Evolutionary conservation across 2,113 vertebrate genomes (phyloP).

Genomic region (Tympanuchus pallidicinctus): DNA sequence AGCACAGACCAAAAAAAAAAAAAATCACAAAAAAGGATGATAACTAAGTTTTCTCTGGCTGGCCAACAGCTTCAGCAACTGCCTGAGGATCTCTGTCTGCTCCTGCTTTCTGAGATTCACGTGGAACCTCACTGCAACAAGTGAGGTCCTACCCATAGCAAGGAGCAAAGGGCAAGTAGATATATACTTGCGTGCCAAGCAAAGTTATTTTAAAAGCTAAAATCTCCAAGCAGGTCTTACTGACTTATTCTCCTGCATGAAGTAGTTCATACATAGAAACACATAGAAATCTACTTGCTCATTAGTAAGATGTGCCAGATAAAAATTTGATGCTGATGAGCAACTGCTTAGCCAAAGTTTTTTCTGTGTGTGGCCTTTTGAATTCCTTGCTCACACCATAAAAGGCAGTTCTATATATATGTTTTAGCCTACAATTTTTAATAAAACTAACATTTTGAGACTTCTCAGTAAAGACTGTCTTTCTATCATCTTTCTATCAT

Average conservation of each 20-base stretch:
- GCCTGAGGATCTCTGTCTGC: not conserved
- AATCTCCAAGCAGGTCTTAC: not conserved
- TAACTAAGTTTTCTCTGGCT: not conserved
- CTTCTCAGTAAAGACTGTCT: not conserved
- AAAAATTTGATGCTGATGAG: constrained; percentile 33
- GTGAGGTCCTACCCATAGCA: fast-evolving
- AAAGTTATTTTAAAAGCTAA: constrained; percentile 54
- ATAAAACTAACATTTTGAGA: not conserved
- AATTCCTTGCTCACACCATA: not conserved
- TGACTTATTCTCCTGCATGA: too few relatives aligned
- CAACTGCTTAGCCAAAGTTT: constrained; percentile 32
- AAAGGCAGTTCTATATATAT: not conserved
- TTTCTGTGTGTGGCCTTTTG: not conserved
- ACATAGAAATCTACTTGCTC: not conserved
- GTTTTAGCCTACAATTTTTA: not conserved
- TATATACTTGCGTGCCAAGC: not conserved
- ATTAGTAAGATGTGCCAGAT: constrained; percentile 27
- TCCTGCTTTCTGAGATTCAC: not conserved
- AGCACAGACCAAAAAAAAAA: not conserved
- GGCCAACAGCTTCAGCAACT: not conserved
- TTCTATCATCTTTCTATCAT: not conserved
- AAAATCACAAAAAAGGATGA: fast-evolving
- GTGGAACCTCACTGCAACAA: fast-evolving
- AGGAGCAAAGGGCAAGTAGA: not conserved
- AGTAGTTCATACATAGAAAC: too few relatives aligned